Percentiles rank a stretch among this genome's conserved stretches.
These are phyloP conservation scores for Geococcyx californianus DNA, from an alignment of 2,113 vertebrate genomes.

Conservation along the genomic window DNA sequence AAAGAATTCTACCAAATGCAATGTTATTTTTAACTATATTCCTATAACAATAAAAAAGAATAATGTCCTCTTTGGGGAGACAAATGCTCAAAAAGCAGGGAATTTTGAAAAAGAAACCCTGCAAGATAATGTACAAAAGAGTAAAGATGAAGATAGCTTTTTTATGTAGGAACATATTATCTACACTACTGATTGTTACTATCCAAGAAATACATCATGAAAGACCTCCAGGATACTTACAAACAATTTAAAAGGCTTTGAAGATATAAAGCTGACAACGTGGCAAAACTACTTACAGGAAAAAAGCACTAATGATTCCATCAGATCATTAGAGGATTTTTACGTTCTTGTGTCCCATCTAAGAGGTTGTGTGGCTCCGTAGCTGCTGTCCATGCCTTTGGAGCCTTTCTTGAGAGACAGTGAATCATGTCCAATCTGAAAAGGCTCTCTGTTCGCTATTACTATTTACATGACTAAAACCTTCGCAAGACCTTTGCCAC, in stretches of 20 bases:
- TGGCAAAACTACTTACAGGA: background rate
- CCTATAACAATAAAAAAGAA: background rate
- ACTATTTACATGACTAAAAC: background rate
- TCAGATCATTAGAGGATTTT: background rate
- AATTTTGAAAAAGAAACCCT: background rate
- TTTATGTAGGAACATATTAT: background rate
- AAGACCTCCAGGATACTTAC: background rate
- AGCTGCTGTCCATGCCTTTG: background rate
- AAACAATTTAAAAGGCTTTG: background rate
- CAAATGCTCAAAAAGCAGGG: background rate
- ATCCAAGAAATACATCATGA: background rate
- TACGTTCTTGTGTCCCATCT: background rate
- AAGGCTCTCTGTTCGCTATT: background rate
- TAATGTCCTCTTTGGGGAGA: background rate
- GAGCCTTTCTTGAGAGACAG: background rate
- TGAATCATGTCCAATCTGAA: background rate
- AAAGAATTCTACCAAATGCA: background rate
- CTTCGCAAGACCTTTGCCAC: background rate
- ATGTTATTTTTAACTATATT: background rate
- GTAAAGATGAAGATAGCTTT: background rate
- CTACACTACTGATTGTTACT: background rate
- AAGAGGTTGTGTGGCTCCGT: background rate
- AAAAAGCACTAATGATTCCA: background rate
- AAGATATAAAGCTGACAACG: background rate
- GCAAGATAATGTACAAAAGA: background rate